Conservation (phyloP, 2,888 invertebrate genomes). For the Pandemis corylana region DNA sequence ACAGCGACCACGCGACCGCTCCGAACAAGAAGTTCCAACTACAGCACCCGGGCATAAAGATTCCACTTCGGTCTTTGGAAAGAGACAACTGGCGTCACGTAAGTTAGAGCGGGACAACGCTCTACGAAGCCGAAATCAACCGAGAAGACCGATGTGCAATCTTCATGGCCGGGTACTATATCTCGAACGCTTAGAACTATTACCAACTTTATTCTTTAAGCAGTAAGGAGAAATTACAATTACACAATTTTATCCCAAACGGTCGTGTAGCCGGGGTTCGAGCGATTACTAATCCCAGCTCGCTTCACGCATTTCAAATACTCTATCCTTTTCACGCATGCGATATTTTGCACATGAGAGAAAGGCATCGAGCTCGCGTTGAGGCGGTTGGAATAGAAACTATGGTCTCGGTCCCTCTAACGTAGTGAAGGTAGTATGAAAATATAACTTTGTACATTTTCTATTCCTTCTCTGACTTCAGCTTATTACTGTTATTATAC, state of each 20-base stretch:
- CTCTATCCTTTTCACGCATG: not conserved
- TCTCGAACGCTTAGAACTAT: not conserved
- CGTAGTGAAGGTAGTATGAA: constrained; percentile 25
- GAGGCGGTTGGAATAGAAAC: not conserved
- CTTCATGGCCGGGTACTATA: no score
- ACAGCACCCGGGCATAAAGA: no score
- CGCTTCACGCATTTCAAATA: not conserved
- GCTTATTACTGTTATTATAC: constrained; percentile 25
- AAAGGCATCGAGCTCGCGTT: not conserved
- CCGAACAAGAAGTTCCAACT: constrained; percentile 5
- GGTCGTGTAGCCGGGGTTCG: not conserved
- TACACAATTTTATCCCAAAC: not conserved
- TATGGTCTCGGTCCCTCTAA: constrained; percentile 2
- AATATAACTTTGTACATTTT: constrained; percentile 33
- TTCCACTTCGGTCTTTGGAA: no score
- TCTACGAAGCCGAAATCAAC: no score
- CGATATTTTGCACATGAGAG: not conserved
- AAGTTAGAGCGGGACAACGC: no score
- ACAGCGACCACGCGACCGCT: not conserved
- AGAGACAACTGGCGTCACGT: no score
- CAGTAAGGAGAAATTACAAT: constrained; percentile 2
- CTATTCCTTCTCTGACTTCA: constrained; percentile 19
- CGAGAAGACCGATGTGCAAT: no score
- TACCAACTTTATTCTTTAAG: not conserved
- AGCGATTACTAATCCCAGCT: not conserved